A percentile compares a stretch with the other conserved stretches of the same genome.
Conservation (phyloP, 2,888 invertebrate genomes). For the Dasysyrphus tricinctus region DNA sequence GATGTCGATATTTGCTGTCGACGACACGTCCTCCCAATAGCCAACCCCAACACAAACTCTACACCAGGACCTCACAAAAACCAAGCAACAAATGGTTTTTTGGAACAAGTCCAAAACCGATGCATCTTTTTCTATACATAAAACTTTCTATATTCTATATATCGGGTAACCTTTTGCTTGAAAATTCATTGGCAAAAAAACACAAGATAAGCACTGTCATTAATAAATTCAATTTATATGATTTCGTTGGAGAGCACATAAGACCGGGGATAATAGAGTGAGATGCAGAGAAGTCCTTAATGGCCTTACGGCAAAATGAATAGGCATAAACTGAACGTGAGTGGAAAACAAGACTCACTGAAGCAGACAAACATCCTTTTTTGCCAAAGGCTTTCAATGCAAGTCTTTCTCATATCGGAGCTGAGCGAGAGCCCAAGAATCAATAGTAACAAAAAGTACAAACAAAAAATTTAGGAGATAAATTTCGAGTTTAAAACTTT, state of each 20-base stretch:
- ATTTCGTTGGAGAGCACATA: constrained; percentile 6
- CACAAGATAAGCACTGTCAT: constrained; percentile 76
- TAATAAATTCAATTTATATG: constrained; percentile 77
- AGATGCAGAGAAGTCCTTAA: constrained; percentile 40
- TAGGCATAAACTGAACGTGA: constrained; percentile 61
- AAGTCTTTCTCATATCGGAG: constrained; percentile 36
- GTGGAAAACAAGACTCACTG: constrained; percentile 63
- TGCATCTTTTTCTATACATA: constrained; percentile 64
- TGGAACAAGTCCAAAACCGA: constrained; percentile 78
- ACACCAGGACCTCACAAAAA: constrained; percentile 38
- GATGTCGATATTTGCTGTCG: constrained; percentile 58
- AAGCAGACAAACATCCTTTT: constrained; percentile 59
- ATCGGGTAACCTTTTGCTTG: constrained; percentile 21
- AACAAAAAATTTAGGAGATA: constrained; percentile 33
- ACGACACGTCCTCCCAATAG: constrained; percentile 1
- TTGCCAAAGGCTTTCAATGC: constrained; percentile 51
- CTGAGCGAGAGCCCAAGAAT: not conserved
- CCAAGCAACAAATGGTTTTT: constrained; percentile 81
- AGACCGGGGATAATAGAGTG: constrained; percentile 7
- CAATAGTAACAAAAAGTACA: constrained; percentile 10
- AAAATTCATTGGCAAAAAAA: constrained; percentile 60
- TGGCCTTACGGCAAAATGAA: constrained; percentile 52
- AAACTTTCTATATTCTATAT: constrained; percentile 39
- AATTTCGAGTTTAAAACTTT: constrained; percentile 74
- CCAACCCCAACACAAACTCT: not conserved